Conservation (phyloP, 2,113 vertebrate genomes). For the Caloenas nicobarica region DNA sequence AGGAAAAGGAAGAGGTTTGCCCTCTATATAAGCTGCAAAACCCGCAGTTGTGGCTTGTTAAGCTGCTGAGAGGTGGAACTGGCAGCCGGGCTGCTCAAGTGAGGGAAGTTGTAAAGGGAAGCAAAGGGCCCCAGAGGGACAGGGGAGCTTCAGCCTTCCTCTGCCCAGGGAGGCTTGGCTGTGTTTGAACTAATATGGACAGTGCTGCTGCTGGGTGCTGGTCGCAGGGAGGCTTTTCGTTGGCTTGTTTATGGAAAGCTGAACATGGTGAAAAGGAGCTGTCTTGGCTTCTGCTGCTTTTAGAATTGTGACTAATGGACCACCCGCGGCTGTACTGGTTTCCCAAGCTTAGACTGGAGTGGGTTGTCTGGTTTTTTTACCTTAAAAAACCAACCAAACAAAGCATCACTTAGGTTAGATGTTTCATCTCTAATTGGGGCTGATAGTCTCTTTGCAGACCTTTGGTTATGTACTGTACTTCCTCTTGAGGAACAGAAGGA, state of each 20-base stretch:
- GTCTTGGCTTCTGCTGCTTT: not conserved
- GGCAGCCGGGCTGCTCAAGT: conserved; percentile 41
- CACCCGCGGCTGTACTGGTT: not conserved
- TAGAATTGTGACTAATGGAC: not conserved
- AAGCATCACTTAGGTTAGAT: not conserved
- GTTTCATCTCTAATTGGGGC: not conserved
- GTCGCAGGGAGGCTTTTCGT: not conserved
- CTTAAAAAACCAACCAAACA: not conserved
- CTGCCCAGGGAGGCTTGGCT: not conserved
- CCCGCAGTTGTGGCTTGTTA: conserved; percentile 63
- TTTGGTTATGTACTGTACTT: not conserved
- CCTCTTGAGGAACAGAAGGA: not conserved
- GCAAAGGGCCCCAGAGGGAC: conserved; percentile 20
- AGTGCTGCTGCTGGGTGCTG: not conserved
- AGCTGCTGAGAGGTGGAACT: conserved; percentile 60
- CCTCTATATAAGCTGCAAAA: conserved; percentile 58
- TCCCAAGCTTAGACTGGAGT: not conserved
- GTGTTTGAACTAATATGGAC: not conserved
- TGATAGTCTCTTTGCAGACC: not conserved
- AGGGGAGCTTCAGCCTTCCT: not conserved
- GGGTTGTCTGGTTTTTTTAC: not conserved
- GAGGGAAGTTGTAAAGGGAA: conserved; percentile 59
- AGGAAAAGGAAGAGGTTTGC: conserved; percentile 59
- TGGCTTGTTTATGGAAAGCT: not conserved
- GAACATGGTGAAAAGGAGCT: conserved; percentile 1